Evolutionary conservation across 1,140 invertebrate genomes (phyloP).

Genomic region (Globodera rostochiensis): DNA sequence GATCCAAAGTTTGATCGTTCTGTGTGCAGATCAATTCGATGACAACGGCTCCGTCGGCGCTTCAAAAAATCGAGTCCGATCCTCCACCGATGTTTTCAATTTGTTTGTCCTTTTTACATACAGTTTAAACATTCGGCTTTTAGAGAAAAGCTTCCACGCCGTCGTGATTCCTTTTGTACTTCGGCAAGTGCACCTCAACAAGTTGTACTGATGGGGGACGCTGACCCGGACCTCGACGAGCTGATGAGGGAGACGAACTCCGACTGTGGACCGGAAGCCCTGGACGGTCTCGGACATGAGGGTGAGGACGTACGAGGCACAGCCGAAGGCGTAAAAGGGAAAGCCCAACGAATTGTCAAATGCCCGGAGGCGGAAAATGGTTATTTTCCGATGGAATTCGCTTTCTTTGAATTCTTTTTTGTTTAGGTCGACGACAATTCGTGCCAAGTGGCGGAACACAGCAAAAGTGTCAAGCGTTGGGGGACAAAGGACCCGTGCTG

Average conservation of each 20-base stretch:
- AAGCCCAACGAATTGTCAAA: neutral
- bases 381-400: neutral
- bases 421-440: neutral
- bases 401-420: neutral
- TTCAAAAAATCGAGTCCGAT: neutral
- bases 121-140: neutral
- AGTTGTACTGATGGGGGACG: neutral
- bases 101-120: neutral
- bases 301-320: too few relatives aligned
- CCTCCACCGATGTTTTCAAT: neutral
- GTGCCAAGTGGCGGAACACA: too few relatives aligned
- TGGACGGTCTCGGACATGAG: too few relatives aligned
- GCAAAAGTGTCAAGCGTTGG: neutral
- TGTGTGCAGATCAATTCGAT: conserved; percentile 1
- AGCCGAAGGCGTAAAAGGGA: too few relatives aligned
- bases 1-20: conserved; percentile 22
- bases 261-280: too few relatives aligned
- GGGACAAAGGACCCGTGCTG: conserved; percentile 73
- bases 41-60: neutral
- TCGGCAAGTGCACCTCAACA: neutral
- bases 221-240: neutral
- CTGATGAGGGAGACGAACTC: too few relatives aligned
- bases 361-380: neutral
- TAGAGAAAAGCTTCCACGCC: neutral
- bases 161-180: conserved; percentile 12